Evolutionary conservation across 2,888 invertebrate genomes (phyloP), one percentile per base, ranked within the genome.

Genomic region (Punctoribates punctum): DNA sequence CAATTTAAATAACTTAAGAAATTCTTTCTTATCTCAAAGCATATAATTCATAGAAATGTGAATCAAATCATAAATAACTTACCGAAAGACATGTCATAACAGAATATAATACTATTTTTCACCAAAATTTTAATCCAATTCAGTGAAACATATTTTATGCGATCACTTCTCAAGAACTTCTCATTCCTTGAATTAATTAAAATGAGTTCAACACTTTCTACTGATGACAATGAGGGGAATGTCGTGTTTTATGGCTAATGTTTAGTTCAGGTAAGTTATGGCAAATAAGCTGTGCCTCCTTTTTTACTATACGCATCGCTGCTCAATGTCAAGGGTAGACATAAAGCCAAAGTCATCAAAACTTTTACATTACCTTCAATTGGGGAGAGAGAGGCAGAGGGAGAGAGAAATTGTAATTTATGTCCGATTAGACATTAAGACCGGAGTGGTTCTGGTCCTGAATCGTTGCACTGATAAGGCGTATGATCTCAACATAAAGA

Each of bases 151-250:
- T 42, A 6, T 34, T 42, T 42, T 1, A 9, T 42, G 42, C 1
- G 11, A 42, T 42, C 42, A 42, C 42, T 42, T 42, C 42, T 42
- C 1, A 9, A 11, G 13, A 34, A 8, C 8, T 34, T 34, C 34
- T 34, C 34, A 34, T 34, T 34, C 42, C 11, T 42, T 42, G 42
- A 42, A 42, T 42, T 42, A 42, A 42, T 42, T 42, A 42, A 42
- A 42, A 57, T 15, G 29, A 60, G 60, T 60, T 60, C 60, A 60
- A 60, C 60, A 60, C 60, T 60, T 60, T 60, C 60, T 60, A 15
- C n/a, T 13, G 20, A 60, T 29, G 17, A 60, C 17, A 60, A 60
- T 23, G 27, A 60, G 3, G 15, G 13, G 29, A 27, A 27, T 23
- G 29, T 23, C 20, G 23, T 27, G 27, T 60, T 60, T 17, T 11